A percentile compares a stretch with the other conserved stretches of the same genome.
These are phyloP conservation scores for Pocillopora damicornis DNA, from an alignment of 64 coral and sea anemone genomes.

Conservation along the genomic window DNA sequence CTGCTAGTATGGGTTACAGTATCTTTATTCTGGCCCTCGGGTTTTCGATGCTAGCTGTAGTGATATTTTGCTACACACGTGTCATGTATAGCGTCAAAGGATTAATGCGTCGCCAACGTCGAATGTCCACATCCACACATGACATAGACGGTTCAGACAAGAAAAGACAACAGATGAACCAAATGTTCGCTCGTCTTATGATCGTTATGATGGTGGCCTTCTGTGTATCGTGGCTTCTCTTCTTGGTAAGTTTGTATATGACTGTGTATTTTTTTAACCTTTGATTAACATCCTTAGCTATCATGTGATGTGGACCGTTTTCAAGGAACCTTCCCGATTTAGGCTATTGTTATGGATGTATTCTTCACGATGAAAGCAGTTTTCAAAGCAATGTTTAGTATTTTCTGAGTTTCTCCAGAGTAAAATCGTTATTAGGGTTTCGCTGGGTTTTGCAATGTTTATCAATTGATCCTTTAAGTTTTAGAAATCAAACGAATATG, in stretches of 20 bases:
- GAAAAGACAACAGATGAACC: slow-evolving; percentile 46
- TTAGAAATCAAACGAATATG: too few species aligned
- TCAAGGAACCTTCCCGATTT: background rate
- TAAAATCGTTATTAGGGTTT: background rate
- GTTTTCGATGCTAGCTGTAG: slow-evolving; percentile 52
- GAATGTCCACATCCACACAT: slow-evolving; percentile 34
- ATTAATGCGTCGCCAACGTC: slow-evolving; percentile 50
- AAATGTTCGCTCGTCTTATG: slow-evolving; percentile 74
- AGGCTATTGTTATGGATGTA: background rate
- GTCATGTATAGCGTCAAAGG: slow-evolving; percentile 57
- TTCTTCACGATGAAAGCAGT: background rate
- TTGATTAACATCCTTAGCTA: background rate
- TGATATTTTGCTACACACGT: slow-evolving; percentile 56
- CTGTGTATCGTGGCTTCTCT: slow-evolving; percentile 58
- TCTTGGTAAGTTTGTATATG: slow-evolving; percentile 51
- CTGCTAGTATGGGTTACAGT: slow-evolving; percentile 25
- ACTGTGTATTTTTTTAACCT: background rate
- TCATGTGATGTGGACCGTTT: background rate
- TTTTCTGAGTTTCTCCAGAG: background rate
- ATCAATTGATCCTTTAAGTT: too few species aligned
- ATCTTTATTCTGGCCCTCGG: slow-evolving; percentile 51
- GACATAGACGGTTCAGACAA: slow-evolving; percentile 21
- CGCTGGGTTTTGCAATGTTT: too few species aligned
- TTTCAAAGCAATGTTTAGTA: background rate
- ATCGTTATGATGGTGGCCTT: slow-evolving; percentile 65